These are phyloP conservation scores for Dasypus novemcinctus DNA, from an alignment of 2,113 vertebrate genomes.

Conservation along the genomic window DNA sequence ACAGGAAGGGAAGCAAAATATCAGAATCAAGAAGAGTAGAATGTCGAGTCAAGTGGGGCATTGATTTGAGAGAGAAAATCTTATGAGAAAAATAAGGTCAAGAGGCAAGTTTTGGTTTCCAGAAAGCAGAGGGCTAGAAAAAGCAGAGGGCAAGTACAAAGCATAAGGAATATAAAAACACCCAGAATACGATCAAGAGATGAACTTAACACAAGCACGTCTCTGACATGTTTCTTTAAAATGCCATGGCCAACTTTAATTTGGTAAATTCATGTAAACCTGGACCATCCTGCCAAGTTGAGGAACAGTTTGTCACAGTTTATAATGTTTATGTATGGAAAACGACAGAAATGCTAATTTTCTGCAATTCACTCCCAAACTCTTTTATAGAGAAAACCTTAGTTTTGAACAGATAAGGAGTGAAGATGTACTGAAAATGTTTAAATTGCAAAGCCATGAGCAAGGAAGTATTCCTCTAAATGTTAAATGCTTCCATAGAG, in stretches of 20 bases:
- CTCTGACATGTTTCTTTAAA: neutral
- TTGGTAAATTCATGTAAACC: neutral
- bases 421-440: neutral
- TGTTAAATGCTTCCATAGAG: neutral
- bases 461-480: neutral
- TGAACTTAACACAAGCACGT: too few relatives aligned
- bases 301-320: neutral
- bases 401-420: neutral
- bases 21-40: neutral
- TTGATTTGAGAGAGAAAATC: neutral
- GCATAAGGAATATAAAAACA: neutral
- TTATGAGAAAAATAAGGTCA: constrained; percentile 13
- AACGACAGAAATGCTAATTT: neutral
- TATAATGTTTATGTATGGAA: neutral
- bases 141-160: neutral
- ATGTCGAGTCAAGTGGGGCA: rapidly evolving
- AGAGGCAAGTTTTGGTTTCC: neutral
- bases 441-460: neutral
- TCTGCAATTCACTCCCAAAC: neutral
- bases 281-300: neutral
- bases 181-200: neutral
- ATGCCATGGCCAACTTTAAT: neutral
- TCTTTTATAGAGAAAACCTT: neutral
- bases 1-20: neutral
- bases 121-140: neutral